A percentile compares a stretch with the other conserved stretches of the same genome.
phyloP scores from a whole-genome alignment of 2,888 invertebrate species.

The Arge pagana region DNA sequence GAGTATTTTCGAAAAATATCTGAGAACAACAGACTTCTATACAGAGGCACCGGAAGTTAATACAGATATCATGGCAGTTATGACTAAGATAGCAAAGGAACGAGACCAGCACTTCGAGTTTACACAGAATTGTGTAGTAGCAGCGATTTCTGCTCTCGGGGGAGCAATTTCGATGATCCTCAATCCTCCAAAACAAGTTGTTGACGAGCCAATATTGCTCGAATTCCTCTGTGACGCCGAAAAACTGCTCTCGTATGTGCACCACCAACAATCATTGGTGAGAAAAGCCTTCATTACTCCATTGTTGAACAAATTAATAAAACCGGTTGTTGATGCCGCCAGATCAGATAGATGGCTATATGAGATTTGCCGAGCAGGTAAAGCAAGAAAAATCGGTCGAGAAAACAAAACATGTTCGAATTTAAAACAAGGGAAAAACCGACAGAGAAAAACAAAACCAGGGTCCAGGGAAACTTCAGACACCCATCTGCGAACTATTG shows the following conservation, averaged over 20 bases:
- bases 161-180: slow-evolving; percentile 7
- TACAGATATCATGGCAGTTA: neutral
- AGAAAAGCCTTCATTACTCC: neutral
- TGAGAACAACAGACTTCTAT: slow-evolving; percentile 1
- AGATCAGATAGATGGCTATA: neutral
- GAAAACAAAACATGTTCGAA: slow-evolving; percentile 15
- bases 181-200: slow-evolving; percentile 1
- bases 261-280: neutral
- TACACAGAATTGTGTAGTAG: slow-evolving; percentile 17
- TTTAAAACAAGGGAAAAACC: slow-evolving; percentile 16
- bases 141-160: slow-evolving; percentile 12
- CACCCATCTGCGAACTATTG: slow-evolving; percentile 24
- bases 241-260: slow-evolving; percentile 2
- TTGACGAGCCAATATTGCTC: slow-evolving; percentile 10
- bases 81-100: slow-evolving; percentile 21
- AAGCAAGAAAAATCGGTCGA: neutral
- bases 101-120: slow-evolving; percentile 20
- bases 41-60: slow-evolving; percentile 21
- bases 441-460: neutral
- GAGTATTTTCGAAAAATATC: slow-evolving; percentile 9
- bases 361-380: neutral
- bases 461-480: slow-evolving; percentile 21
- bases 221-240: slow-evolving; percentile 20
- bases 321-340: neutral
- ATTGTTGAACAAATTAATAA: neutral